phyloP scores from a whole-genome alignment of 1,140 invertebrate genomes.

The Drosophila azteca region DNA sequence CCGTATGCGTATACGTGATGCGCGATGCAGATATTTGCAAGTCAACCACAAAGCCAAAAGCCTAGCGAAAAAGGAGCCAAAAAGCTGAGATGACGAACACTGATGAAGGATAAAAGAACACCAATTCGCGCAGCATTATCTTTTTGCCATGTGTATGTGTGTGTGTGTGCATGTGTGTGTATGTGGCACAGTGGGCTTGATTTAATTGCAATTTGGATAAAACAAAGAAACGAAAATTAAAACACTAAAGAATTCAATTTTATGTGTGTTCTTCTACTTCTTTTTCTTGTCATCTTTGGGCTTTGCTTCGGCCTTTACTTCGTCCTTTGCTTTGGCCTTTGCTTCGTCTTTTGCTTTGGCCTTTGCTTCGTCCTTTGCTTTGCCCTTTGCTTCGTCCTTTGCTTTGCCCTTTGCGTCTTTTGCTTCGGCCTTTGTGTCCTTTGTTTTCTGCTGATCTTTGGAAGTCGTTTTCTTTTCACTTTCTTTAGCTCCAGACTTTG shows the following conservation, averaged over 20 bases:
- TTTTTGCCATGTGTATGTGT: constrained; percentile 5
- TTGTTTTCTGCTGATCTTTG: background rate
- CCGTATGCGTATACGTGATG: constrained; percentile 59
- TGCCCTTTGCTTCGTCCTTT: background rate
- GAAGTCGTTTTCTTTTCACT: background rate
- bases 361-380: background rate
- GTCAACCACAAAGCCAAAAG: constrained; percentile 60
- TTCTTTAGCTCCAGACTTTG: background rate
- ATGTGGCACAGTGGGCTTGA: constrained; percentile 18
- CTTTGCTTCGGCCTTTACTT: background rate
- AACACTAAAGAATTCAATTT: background rate
- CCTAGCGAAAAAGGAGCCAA: constrained; percentile 21
- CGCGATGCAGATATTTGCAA: constrained; percentile 68
- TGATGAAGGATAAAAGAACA: constrained; percentile 52
- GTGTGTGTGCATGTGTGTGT: too few relatives aligned
- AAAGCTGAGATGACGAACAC: constrained; percentile 28
- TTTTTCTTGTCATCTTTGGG: constrained; percentile 1
- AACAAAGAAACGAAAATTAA: background rate
- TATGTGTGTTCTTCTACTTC: background rate
- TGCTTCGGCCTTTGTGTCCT: background rate
- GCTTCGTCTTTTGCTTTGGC: constrained; percentile 2
- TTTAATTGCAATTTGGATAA: constrained; percentile 6
- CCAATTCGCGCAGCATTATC: constrained; percentile 56
- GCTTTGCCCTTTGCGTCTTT: background rate
- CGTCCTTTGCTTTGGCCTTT: background rate